These are phyloP conservation scores for Stictonetta naevosa DNA, from an alignment of 2,113 vertebrate species.

Conservation along the genomic window DNA sequence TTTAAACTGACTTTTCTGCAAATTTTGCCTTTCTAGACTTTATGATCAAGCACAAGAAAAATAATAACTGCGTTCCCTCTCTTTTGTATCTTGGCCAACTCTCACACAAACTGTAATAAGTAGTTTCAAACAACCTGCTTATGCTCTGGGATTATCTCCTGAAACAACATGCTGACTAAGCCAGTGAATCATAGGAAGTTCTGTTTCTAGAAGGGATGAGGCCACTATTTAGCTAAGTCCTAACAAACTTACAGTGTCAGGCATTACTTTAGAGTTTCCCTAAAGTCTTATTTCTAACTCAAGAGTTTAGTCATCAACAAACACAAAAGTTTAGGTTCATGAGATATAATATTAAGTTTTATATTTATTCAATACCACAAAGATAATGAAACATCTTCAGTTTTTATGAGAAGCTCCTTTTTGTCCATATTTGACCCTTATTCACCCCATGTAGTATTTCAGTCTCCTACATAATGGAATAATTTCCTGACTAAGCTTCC, in stretches of 20 bases:
- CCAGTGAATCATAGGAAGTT: neutral
- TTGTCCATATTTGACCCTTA: neutral
- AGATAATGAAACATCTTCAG: neutral
- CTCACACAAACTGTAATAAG: neutral
- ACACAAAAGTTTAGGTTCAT: neutral
- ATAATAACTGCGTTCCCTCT: neutral
- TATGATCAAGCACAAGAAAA: neutral
- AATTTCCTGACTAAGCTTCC: conserved; percentile 1
- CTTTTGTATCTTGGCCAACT: neutral
- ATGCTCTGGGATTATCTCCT: neutral
- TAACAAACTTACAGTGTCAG: neutral
- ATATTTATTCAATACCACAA: neutral
- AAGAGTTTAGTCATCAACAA: neutral
- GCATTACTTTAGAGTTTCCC: neutral
- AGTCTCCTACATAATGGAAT: neutral
- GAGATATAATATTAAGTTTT: neutral
- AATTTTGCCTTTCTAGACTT: neutral
- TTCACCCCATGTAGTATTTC: neutral
- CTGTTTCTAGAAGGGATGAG: neutral
- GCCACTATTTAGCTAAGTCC: neutral
- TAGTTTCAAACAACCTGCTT: neutral
- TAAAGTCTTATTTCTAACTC: neutral
- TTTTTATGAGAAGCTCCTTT: neutral
- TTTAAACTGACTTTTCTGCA: conserved; percentile 1
- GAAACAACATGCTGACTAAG: neutral